These are phyloP conservation scores for Caenorhabditis afra DNA, from an alignment of 2,888 invertebrate species.

Conservation along the genomic window DNA sequence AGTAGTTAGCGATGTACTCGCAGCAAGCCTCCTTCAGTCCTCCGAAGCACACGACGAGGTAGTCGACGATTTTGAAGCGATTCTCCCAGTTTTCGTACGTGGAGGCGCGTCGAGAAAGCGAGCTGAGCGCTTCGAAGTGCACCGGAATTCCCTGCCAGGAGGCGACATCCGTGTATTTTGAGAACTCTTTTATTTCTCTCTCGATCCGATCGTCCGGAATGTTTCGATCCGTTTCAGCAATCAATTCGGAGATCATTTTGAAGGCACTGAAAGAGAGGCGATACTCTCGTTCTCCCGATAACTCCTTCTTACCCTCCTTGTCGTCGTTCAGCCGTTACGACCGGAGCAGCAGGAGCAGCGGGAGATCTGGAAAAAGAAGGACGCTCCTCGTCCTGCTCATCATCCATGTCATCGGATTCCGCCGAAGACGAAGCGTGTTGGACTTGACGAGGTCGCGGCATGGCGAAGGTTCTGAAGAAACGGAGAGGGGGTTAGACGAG, in stretches of 20 bases:
- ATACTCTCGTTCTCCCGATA: no score
- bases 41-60: conserved; percentile 4
- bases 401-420: no score
- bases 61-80: conserved; percentile 35
- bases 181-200: conserved; percentile 21
- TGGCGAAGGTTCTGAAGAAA: neutral
- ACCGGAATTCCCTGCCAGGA: conserved; percentile 42
- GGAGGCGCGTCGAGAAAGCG: conserved; percentile 34
- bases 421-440: no score
- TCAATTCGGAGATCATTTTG: conserved; percentile 40
- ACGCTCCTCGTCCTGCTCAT: no score
- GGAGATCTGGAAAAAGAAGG: no score
- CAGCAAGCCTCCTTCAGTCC: conserved; percentile 5
- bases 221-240: conserved; percentile 31
- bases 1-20: conserved; percentile 5
- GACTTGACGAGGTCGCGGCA: no score
- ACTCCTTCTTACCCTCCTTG: neutral
- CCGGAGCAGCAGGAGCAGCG: neutral
- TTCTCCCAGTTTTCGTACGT: conserved; percentile 46
- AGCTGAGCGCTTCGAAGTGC: conserved; percentile 31
- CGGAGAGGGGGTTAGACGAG: neutral
- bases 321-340: neutral
- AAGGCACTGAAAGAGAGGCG: conserved; percentile 16
- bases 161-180: conserved; percentile 4
- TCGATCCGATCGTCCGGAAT: conserved; percentile 29